These are phyloP conservation scores for Poeciliopsis prolifica DNA, from an alignment of 2,113 vertebrate genomes.

Conservation along the genomic window DNA sequence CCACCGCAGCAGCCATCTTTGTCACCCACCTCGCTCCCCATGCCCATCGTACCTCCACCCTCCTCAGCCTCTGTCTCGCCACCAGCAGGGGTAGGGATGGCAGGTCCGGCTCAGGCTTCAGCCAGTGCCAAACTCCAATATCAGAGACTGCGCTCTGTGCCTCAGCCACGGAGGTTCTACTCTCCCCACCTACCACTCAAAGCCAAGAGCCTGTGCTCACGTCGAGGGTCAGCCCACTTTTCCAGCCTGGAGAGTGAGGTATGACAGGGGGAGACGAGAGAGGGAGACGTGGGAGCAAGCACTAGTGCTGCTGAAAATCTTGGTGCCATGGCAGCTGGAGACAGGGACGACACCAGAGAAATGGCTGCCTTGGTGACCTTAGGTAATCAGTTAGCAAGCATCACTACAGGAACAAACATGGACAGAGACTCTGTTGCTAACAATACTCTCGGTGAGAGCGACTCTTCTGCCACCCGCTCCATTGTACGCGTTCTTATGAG, in stretches of 20 bases:
- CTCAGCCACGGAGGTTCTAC: conserved; percentile 83
- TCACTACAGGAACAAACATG: conserved; percentile 52
- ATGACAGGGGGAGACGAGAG: conserved; percentile 87
- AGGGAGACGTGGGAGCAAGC: conserved; percentile 75
- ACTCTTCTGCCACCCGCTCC: conserved; percentile 54
- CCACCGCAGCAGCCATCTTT: conserved; percentile 75
- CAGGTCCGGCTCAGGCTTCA: conserved; percentile 65
- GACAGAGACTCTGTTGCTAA: conserved; percentile 45
- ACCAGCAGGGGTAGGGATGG: conserved; percentile 70
- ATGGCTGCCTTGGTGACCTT: conserved; percentile 61
- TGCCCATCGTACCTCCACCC: conserved; percentile 78
- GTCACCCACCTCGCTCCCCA: conserved; percentile 77
- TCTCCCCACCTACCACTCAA: conserved; percentile 85
- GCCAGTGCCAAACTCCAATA: conserved; percentile 85
- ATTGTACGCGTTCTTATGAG: conserved; percentile 78
- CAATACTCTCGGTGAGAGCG: conserved; percentile 55
- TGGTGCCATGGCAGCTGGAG: conserved; percentile 60
- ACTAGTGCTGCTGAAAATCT: conserved; percentile 50
- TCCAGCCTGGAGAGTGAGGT: conserved; percentile 94
- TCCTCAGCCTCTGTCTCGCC: conserved; percentile 77
- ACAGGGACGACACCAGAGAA: conserved; percentile 53
- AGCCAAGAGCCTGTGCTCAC: conserved; percentile 89
- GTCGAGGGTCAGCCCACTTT: conserved; percentile 91
- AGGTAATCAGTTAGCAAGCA: conserved; percentile 58
- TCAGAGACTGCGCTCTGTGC: conserved; percentile 84